Base-by-base conservation (phyloP, 2,113 vertebrate genomes). In the Colius striatus region DNA sequence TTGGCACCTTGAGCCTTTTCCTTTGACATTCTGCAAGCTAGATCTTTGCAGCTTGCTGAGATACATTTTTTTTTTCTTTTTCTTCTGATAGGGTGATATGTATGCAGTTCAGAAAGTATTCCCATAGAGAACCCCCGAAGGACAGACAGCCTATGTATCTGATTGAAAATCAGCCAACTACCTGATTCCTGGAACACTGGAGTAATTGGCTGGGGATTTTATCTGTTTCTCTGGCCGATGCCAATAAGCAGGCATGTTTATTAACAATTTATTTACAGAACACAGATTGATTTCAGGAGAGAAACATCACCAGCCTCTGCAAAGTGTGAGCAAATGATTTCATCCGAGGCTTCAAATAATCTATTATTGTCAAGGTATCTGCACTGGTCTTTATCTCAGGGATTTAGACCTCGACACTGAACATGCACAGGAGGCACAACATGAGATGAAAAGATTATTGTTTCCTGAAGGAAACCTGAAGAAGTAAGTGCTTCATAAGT, bases 201-300 rank as follows among this genome's bases (percentile, higher is more conserved):
- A 83, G 79, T 97, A 96, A 97, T 95, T 96, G 97, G 30, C 95
- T 58, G 68, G 94, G 93, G 95, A 97, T 91, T 97, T 97, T 95
- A 96, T 97, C 94, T 92, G 62, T 90, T 96, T 63, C 92, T 95
- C 74, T 91, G 84, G 45, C 48, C 94, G 81, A 94, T 97, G 81
- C 55, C 96, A 97, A 89, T 96, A 93, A 97, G 53, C 79, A 84
- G 86, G 71, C 9, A 0, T 97, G 70, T 95, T 98, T 97, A 97
- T 97, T 96, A 97, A 96, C 94, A 97, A 96, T 97, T 97, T 97
- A 97, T 97, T 98, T 97, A 97, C 86, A 96, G 87, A 97, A 96
- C 89, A 94, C 73, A 96, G 88, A 96, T 95, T 96, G 94, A 97
- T 97, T 97, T 97, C 87, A 81, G 60, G 47, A 78, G 14, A 85